Base-by-base conservation (phyloP, 30 jellyfish, hydroid and myxozoan species). In the Phacellophora camtschatica region DNA sequence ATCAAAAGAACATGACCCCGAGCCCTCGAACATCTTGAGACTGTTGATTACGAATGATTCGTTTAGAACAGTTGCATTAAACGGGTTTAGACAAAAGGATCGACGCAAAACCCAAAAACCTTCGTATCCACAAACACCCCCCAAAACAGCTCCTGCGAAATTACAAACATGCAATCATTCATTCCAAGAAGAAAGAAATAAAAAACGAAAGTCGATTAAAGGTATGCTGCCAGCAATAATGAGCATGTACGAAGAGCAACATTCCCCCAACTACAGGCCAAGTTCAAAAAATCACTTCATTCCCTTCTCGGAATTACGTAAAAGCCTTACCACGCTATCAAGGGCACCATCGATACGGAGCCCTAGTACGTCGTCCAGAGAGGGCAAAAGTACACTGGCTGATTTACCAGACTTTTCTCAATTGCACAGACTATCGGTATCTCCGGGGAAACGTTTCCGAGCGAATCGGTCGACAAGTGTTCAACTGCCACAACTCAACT, bases 161-260 rank as follows among this genome's bases (percentile, higher is more conserved):
- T 11, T 36, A 32, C 46, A 31, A 28, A 36, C 19, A 4, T 45
- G 18, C 11, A 5, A 39, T 1, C 16, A 42, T 54, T 25, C 10
- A 10, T 18, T 35, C 30, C 24, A 19, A 7, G 51, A 31, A 15
- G 48, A 29, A 31, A 15, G 27, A 11, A 43, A 16, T 20, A 58
- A 31, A 23, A 78, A 48, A 29, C 24, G 55, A 43, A 80, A 80
- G n/a, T 80, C 91, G 34, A 80, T 80, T 35, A 80, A 80, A 66
- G 19, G 91, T 8, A 80, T 80, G 91, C 76, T 80, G 24, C 91
- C 91, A 24, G 66, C 84, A 29, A 80, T 80, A 30, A 80, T 80
- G 91, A 80, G 66, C 59, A 63, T 80, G 83, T 80, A 80, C 31
- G 91, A 80, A 35, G 91, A 80, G 27, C 91, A 80, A 59, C 84